Evolutionary conservation across 2,797 vertebrate genomes (phyloP).

Genomic region (Telmatherina bonti): DNA sequence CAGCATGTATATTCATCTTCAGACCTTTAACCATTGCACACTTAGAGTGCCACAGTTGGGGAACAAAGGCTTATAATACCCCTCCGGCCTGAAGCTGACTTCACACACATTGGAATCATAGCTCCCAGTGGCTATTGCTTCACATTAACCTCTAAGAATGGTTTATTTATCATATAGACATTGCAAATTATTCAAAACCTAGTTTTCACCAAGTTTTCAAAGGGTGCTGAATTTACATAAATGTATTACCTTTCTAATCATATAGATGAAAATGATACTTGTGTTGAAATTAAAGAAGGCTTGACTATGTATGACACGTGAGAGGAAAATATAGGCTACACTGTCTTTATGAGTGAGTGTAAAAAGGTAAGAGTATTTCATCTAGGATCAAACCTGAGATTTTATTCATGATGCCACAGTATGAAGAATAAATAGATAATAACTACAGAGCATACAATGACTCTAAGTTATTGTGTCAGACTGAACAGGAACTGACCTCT

Average conservation of each 20-base stretch:
- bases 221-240: neutral
- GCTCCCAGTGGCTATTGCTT: too few relatives aligned
- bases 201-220: neutral
- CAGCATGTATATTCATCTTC: slow-evolving; percentile 54
- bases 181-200: neutral
- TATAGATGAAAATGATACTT: too few relatives aligned
- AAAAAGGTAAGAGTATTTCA: too few relatives aligned
- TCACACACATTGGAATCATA: slow-evolving; percentile 5
- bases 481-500: too few relatives aligned
- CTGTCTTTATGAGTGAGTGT: neutral
- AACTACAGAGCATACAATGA: too few relatives aligned
- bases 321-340: neutral
- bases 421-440: too few relatives aligned
- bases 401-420: too few relatives aligned
- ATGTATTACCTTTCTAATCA: neutral
- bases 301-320: neutral
- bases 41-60: slow-evolving; percentile 12
- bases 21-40: slow-evolving; percentile 52
- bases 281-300: neutral
- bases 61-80: slow-evolving; percentile 17
- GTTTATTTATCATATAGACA: neutral
- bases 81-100: slow-evolving; percentile 19
- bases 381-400: too few relatives aligned
- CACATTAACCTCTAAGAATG: too few relatives aligned
- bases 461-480: too few relatives aligned